These are phyloP conservation scores for Caenorhabditis auriculariae DNA, from an alignment of 2,888 invertebrate species.

Conservation along the genomic window DNA sequence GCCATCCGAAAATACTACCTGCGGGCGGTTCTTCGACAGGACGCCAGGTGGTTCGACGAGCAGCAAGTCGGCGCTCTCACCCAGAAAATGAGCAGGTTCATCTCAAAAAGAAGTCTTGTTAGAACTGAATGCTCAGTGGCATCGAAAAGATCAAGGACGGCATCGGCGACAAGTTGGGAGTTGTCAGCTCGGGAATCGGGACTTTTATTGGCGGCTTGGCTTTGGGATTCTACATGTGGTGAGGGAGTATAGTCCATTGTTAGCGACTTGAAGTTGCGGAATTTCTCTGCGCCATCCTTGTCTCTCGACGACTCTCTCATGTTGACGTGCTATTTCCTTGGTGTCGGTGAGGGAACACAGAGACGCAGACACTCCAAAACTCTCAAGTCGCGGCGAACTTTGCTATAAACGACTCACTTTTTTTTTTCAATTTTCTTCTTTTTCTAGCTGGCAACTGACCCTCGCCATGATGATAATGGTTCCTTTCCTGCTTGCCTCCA, in stretches of 20 bases:
- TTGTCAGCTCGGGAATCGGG: conserved; percentile 44
- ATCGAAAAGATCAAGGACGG: conserved; percentile 60
- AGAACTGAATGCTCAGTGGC: conserved; percentile 50
- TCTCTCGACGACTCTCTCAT: no score
- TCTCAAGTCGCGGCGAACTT: no score
- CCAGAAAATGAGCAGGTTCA: conserved; percentile 66
- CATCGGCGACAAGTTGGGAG: conserved; percentile 52
- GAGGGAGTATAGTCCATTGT: no score
- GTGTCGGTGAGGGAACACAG: not conserved
- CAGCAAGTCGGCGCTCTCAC: conserved; percentile 67
- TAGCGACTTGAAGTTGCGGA: conserved; percentile 53
- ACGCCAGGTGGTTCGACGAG: conserved; percentile 66
- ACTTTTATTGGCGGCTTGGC: conserved; percentile 49
- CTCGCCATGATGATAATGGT: conserved; percentile 59
- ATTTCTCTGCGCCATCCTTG: no score
- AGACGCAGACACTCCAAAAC: no score
- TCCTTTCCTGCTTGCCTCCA: conserved; percentile 60
- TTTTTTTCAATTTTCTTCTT: conserved; percentile 55
- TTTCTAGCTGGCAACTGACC: conserved; percentile 56
- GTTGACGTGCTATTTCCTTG: no score
- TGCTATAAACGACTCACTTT: not conserved
- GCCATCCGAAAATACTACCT: conserved; percentile 66
- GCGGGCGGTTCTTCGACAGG: conserved; percentile 64
- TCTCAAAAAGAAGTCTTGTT: not conserved
- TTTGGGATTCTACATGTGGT: conserved; percentile 46